Conservation (phyloP, 2,113 vertebrate species). For the Taurulus bubalis region DNA sequence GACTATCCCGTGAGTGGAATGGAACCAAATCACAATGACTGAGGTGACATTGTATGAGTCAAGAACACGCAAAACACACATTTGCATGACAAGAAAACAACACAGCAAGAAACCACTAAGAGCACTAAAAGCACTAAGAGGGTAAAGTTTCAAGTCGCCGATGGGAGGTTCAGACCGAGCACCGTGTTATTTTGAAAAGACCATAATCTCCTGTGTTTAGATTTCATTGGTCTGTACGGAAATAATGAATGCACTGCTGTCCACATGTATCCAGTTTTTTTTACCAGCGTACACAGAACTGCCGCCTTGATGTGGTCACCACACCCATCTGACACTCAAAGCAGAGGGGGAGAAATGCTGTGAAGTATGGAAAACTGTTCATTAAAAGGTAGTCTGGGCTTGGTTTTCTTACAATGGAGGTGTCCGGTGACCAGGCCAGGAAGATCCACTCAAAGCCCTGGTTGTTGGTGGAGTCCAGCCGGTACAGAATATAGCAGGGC, state of each 20-base stretch:
- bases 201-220: slow-evolving; percentile 38
- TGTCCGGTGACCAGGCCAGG: slow-evolving; percentile 96
- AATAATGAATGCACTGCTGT: slow-evolving; percentile 17
- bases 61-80: neutral
- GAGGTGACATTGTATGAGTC: neutral
- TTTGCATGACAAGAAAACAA: slow-evolving; percentile 21
- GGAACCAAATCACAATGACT: slow-evolving; percentile 19
- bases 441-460: slow-evolving; percentile 98
- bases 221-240: slow-evolving; percentile 23
- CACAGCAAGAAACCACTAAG: neutral
- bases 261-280: slow-evolving; percentile 17
- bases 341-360: slow-evolving; percentile 46
- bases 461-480: slow-evolving; percentile 95
- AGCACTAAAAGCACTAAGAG: neutral
- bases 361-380: slow-evolving; percentile 37
- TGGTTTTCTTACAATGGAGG: slow-evolving; percentile 88
- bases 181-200: slow-evolving; percentile 16
- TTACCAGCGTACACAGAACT: slow-evolving; percentile 6
- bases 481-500: slow-evolving; percentile 93
- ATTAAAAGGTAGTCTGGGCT: slow-evolving; percentile 46
- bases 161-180: slow-evolving; percentile 5
- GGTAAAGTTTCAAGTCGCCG: neutral
- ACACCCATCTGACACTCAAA: slow-evolving; percentile 49
- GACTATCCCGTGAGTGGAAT: neutral
- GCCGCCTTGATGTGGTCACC: slow-evolving; percentile 59